Evolutionary conservation across 2,113 vertebrate genomes (phyloP), one percentile per base, ranked within the genome.

Genomic region (Archocentrus centrarchus): DNA sequence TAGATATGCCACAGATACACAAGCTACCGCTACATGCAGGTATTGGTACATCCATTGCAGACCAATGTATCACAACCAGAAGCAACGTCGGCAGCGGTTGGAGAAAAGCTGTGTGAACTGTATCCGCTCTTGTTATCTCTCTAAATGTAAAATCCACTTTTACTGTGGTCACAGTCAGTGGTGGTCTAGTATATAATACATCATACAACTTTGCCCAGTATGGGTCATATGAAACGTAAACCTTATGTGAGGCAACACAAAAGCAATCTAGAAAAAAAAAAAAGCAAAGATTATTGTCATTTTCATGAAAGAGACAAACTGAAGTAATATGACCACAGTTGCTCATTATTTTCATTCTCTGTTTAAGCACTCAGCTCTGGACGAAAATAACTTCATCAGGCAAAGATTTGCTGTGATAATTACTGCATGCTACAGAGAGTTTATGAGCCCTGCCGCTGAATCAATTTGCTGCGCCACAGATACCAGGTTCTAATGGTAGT

Each of bases 391-490:
- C 44, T 58, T 7, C 22, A 83, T 53, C 57, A 32, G 37, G 30
- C 7, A n/a, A 13, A 75, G 57, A 88, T 73, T 73, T 73, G 47
- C 63, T 83, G 85, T 59, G 85, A 83, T 85, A 73, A 73, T 73
- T 73, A 73, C 47, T 53, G 68, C 27, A 55, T 55, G 68, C 68
- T 55, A 73, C 68, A 73, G 75, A 79, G 83, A 64, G 24, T 81
- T 86, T 75, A 87, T 75, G 78, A 82, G 66, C 24, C 66, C 39
- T 5, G 22, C 75, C 50, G 83, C 66, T 84, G 63, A 87, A 81
- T 81, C 80, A 80, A 89, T 91, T 89, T 64, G 68, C 86, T 27
- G 78, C 86, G 1, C 85, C 75, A 66, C 81, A 77, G 78, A 88
- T 4, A 70, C 5, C 50, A 70, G 64, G 55, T 66, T 86, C 55